These are phyloP conservation scores for Epirrhoe alternata DNA, from an alignment of 2,888 invertebrate species.

Conservation along the genomic window DNA sequence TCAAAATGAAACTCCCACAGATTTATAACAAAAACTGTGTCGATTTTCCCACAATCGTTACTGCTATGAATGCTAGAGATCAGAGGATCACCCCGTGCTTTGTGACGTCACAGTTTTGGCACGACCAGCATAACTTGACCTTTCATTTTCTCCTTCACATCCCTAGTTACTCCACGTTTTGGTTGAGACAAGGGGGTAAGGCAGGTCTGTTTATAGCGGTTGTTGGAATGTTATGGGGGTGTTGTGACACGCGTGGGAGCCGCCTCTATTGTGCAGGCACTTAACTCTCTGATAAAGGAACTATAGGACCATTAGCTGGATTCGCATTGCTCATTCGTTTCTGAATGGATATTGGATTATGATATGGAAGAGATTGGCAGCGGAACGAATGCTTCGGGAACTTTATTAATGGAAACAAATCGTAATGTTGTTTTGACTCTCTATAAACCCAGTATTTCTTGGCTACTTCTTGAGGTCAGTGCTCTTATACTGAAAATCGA, in stretches of 20 bases:
- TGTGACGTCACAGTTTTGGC: conserved; percentile 61
- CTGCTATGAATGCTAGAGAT: conserved; percentile 72
- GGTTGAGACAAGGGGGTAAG: conserved; percentile 45
- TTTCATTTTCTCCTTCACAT: conserved; percentile 34
- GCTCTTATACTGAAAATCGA: not conserved
- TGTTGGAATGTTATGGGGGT: conserved; percentile 63
- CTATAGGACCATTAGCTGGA: conserved; percentile 80
- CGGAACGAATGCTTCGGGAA: conserved; percentile 51
- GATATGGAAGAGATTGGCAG: conserved; percentile 72
- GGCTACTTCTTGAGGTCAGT: not conserved
- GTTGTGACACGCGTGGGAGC: conserved; percentile 84
- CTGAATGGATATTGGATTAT: conserved; percentile 81
- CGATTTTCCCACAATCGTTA: conserved; percentile 81
- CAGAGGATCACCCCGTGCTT: conserved; percentile 69
- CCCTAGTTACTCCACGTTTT: conserved; percentile 13
- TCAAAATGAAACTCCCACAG: conserved; percentile 81
- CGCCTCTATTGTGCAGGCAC: conserved; percentile 78
- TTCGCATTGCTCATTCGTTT: conserved; percentile 83
- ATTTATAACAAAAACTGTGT: conserved; percentile 79
- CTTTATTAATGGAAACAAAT: conserved; percentile 46
- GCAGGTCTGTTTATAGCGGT: conserved; percentile 56
- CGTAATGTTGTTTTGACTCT: conserved; percentile 14
- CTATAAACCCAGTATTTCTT: not conserved
- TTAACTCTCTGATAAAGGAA: conserved; percentile 82
- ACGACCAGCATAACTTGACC: conserved; percentile 58